A percentile compares a stretch with the other conserved stretches of the same genome.
phyloP scores from a whole-genome alignment of 2,113 vertebrate genomes.

The Bos javanicus region DNA sequence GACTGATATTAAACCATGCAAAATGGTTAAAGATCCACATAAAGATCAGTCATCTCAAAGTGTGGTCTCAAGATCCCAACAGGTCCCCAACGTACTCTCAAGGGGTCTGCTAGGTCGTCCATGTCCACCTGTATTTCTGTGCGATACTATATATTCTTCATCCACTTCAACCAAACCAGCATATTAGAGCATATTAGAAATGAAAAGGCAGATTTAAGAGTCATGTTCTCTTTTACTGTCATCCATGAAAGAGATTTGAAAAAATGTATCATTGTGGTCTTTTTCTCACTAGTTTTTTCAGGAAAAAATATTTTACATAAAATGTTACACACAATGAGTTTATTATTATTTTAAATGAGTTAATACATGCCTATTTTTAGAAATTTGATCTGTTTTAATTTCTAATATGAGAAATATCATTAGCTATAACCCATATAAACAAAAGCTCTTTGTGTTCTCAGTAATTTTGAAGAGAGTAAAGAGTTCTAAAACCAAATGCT shows the following conservation, averaged over 20 bases:
- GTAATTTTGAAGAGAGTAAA: not conserved
- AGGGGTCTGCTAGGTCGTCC: not conserved
- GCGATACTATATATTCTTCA: not conserved
- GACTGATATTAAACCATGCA: not conserved
- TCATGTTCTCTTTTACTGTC: not conserved
- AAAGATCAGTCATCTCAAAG: not conserved
- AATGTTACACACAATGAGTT: not conserved
- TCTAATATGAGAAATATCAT: not conserved
- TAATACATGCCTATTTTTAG: not conserved
- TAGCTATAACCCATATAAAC: not conserved
- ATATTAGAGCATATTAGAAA: not conserved
- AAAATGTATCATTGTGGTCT: not conserved
- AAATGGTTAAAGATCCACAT: not conserved
- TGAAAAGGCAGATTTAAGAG: not conserved
- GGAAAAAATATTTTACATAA: not conserved
- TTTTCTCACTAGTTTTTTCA: not conserved
- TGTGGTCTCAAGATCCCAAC: not conserved
- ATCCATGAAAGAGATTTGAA: not conserved
- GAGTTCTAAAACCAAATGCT: not conserved
- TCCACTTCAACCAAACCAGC: not conserved
- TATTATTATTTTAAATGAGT: not conserved
- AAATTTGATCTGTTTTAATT: not conserved
- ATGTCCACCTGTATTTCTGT: not conserved
- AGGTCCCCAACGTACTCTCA: not conserved
- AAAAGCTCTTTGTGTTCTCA: not conserved